Conservation (phyloP, 2,888 invertebrate genomes). For the Rhyacophila evoluta region DNA sequence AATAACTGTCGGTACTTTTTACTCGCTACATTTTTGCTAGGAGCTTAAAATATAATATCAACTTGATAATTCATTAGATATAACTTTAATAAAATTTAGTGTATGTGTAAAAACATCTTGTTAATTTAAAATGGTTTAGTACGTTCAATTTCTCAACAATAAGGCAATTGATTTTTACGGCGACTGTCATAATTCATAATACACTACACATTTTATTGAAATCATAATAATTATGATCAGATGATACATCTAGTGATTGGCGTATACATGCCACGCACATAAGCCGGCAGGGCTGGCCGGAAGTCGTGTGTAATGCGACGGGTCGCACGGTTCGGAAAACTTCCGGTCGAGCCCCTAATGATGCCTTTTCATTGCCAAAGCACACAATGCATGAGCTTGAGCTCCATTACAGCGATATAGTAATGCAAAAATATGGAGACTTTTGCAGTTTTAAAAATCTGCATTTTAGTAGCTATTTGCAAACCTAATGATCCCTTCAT, state of each 20-base stretch:
- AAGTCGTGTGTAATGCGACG: constrained; percentile 40
- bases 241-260: background rate
- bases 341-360: constrained; percentile 18
- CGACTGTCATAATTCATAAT: background rate
- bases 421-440: background rate
- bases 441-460: background rate
- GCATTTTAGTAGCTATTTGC: background rate
- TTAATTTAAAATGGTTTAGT: no score
- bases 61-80: no score
- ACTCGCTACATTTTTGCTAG: no score
- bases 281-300: constrained; percentile 31
- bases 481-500: background rate
- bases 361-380: constrained; percentile 29
- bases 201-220: background rate
- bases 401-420: background rate
- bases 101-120: no score
- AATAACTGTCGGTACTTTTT: no score
- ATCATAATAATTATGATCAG: background rate
- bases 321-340: constrained; percentile 23
- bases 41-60: no score
- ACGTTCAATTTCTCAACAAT: background rate
- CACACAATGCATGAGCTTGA: background rate
- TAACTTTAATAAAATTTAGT: no score
- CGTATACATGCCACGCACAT: background rate
- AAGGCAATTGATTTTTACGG: background rate